Conservation (phyloP, 1,140 invertebrate species). For the Drosophila orena region DNA sequence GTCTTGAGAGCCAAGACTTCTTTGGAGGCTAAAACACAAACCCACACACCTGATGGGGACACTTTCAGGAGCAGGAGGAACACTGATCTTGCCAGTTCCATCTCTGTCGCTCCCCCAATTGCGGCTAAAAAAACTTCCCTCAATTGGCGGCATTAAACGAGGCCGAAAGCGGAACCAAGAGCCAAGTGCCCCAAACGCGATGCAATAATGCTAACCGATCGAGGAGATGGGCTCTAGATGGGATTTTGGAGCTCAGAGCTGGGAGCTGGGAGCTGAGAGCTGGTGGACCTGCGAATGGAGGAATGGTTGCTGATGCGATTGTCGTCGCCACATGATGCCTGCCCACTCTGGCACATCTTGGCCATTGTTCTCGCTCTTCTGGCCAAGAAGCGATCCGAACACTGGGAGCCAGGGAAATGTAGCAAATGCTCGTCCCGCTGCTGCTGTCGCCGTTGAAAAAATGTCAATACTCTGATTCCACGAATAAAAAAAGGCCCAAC, state of each 20-base stretch:
- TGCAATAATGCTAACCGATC: conserved; percentile 33
- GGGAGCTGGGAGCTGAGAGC: too few relatives aligned
- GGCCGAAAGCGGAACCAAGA: conserved; percentile 48
- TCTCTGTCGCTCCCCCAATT: conserved; percentile 52
- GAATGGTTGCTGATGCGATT: conserved; percentile 33
- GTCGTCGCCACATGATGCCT: conserved; percentile 72
- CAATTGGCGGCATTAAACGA: conserved; percentile 77
- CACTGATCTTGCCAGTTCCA: conserved; percentile 37
- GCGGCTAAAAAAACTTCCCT: conserved; percentile 53
- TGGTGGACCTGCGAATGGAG: background rate
- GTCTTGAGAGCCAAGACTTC: conserved; percentile 2
- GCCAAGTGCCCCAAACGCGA: conserved; percentile 19
- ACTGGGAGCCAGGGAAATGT: conserved; percentile 64
- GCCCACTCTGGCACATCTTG: conserved; percentile 78
- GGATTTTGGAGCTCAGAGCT: background rate
- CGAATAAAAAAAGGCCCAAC: conserved; percentile 66
- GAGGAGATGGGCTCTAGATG: background rate
- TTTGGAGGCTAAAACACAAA: background rate
- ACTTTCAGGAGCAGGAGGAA: conserved; percentile 30
- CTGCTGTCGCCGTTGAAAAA: conserved; percentile 56
- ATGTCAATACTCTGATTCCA: conserved; percentile 84
- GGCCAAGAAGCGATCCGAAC: conserved; percentile 29
- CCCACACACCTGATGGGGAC: conserved; percentile 39
- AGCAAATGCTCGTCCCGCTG: conserved; percentile 56
- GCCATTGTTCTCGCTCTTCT: conserved; percentile 63